Base-by-base conservation (phyloP, 1,140 invertebrate species). In the Penaeus vannamei region DNA sequence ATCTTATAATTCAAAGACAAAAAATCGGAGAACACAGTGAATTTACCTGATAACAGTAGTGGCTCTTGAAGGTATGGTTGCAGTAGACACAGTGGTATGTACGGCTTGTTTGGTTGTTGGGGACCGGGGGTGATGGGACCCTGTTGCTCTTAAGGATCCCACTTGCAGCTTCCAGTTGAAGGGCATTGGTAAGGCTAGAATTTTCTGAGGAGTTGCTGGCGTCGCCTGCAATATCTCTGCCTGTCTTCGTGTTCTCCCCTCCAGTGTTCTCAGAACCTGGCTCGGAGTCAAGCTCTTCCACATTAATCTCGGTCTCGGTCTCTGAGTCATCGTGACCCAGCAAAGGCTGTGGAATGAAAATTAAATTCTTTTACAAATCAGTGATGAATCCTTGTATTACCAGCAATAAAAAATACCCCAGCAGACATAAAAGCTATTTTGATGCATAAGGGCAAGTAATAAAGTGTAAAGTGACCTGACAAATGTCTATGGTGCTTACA, bases 31-130 rank as follows among this genome's bases (percentile, higher is more conserved):
- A 53, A 17, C 53, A 53, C 0, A 0, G 3, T 53, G 17, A 53
- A 53, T 79, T 72, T 26, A 91, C 91, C 89, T 91, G 95, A 91
- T 96, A 97, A 92, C 96, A 97, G 92, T 96, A 96, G 85, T 96
- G 95, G 14, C 96, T 96, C 92, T 97, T 97, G 92, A 97, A 97
- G 2, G 95, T 95, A 92, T 97, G 96, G 82, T 95, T 95, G 93
- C 96, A 97, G 91, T 96, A 96, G 22, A 95, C 93, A 92, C 96
- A 97, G 0, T 95, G 95, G 92, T 96, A 97, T 8, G 94, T 92
- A 46, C 92, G 91, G 22, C 89, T 91, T 36, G 59, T 22, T 23
- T 46, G 64, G 82, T 69, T 90, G 72, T 84, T 77, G 8, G 84
- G 84, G 10, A 69, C 60, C 0, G 88, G 84, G 0, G 83, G 84